phyloP scores from a whole-genome alignment of 2,888 invertebrate species.

The Chrysodeixis includens region DNA sequence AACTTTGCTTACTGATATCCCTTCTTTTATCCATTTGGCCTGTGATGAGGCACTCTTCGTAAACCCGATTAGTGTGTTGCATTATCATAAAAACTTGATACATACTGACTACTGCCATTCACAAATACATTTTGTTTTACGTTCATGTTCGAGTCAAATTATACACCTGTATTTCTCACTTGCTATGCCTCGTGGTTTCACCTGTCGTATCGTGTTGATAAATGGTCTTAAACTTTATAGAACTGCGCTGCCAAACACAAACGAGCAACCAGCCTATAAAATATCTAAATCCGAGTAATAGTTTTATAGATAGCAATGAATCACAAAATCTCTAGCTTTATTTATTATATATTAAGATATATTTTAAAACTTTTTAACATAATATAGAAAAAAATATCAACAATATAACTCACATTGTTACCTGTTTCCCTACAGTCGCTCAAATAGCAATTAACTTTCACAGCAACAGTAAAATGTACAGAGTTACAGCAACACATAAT shows the following conservation, averaged over 20 bases:
- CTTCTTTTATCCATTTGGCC: conserved; percentile 23
- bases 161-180: conserved; percentile 2
- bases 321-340: too few relatives aligned
- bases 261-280: too few relatives aligned
- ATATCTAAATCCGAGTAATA: too few relatives aligned
- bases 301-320: too few relatives aligned
- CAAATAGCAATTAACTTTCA: conserved; percentile 18
- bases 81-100: conserved; percentile 52
- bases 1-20: conserved; percentile 42
- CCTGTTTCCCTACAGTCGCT: neutral
- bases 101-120: conserved; percentile 20
- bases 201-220: neutral
- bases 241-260: too few relatives aligned
- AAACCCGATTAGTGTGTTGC: conserved; percentile 30
- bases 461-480: conserved; percentile 17
- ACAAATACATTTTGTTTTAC: conserved; percentile 32
- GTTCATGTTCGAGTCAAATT: conserved; percentile 21
- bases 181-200: neutral
- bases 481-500: conserved; percentile 30
- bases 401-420: conserved; percentile 8
- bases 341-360: too few relatives aligned
- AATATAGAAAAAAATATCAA: too few relatives aligned
- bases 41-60: conserved; percentile 11
- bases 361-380: too few relatives aligned
- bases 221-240: too few relatives aligned